phyloP scores from a whole-genome alignment of 2,888 invertebrate genomes.

The Xestia xanthographa region DNA sequence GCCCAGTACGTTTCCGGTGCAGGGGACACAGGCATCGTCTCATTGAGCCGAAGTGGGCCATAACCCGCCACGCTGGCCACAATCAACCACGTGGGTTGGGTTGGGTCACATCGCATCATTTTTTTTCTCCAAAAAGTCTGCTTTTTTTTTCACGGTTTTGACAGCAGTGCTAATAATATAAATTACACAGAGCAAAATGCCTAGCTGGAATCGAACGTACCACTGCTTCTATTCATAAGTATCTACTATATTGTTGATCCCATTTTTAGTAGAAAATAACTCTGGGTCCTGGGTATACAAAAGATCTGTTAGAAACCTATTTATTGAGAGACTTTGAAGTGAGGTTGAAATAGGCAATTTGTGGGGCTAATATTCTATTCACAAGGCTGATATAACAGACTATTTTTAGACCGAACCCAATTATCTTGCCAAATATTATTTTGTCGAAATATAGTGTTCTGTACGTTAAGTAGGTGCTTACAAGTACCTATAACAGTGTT shows the following conservation, averaged over 20 bases:
- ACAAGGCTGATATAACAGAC: neutral
- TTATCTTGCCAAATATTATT: neutral
- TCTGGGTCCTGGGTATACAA: too few species aligned
- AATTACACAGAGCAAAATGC: neutral
- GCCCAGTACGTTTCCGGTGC: neutral
- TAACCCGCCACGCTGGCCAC: neutral
- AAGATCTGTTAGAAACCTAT: neutral
- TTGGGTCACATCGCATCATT: neutral
- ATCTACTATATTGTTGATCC: neutral
- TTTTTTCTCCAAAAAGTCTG: neutral
- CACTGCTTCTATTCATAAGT: neutral
- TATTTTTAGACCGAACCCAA: conserved; percentile 9
- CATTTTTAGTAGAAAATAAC: neutral
- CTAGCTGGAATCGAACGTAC: neutral
- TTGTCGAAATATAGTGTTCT: neutral
- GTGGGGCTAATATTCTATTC: neutral
- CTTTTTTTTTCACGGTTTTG: neutral
- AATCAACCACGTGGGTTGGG: neutral
- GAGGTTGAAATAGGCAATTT: conserved; percentile 2
- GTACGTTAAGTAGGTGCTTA: neutral
- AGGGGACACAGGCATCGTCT: neutral
- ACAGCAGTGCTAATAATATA: neutral
- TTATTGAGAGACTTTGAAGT: conserved; percentile 18
- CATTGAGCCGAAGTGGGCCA: neutral
- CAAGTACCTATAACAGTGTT: neutral